Conservation (phyloP, 1,140 invertebrate species). For the Caenorhabditis brenneri region DNA sequence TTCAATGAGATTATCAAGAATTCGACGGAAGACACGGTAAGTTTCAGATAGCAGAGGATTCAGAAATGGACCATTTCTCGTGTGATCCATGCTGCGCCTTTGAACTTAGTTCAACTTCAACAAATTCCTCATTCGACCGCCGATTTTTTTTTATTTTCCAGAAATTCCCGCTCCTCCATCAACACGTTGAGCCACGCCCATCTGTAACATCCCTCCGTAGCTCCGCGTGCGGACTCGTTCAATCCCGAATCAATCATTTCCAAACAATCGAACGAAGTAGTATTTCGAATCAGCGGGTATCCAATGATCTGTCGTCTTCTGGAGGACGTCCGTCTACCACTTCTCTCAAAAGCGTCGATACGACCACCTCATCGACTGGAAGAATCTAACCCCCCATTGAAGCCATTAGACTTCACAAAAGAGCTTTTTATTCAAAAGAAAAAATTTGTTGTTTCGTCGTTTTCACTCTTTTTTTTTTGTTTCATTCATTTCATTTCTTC, state of each 20-base stretch:
- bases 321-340: background rate
- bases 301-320: background rate
- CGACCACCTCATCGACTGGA: background rate
- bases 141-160: no score
- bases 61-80: no score
- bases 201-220: background rate
- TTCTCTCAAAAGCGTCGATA: background rate
- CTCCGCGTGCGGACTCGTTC: background rate
- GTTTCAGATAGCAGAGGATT: no score
- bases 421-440: no score
- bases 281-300: background rate
- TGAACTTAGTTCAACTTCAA: no score
- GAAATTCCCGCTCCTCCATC: background rate
- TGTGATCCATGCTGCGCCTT: no score
- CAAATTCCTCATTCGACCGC: no score
- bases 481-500: background rate
- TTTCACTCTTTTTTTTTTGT: background rate
- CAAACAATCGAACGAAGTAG: background rate
- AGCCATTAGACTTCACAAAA: no score
- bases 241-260: slow-evolving; percentile 17
- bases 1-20: background rate
- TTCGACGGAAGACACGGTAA: background rate
- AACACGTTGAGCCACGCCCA: background rate
- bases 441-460: background rate
- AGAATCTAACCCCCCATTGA: background rate